phyloP scores from a whole-genome alignment of 2,113 vertebrate genomes.

The Numida meleagris region DNA sequence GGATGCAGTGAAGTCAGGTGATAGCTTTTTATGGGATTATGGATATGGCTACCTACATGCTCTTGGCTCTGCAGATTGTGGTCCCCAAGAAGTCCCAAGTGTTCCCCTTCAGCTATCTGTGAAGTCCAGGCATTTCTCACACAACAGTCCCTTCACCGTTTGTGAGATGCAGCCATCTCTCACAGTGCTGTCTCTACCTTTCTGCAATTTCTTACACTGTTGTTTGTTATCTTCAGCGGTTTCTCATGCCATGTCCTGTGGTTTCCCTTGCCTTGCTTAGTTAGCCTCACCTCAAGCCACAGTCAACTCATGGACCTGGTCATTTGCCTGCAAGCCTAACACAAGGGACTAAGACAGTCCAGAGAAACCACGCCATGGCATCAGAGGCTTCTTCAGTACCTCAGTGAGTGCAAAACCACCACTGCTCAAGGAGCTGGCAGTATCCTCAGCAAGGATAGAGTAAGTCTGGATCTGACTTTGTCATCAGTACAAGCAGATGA shows the following conservation, averaged over 20 bases:
- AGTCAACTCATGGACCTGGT: neutral
- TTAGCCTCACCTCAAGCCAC: neutral
- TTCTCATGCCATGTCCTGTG: neutral
- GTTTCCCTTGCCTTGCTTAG: neutral
- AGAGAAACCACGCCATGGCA: neutral
- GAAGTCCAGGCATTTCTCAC: neutral
- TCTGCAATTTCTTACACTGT: neutral
- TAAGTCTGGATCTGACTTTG: neutral
- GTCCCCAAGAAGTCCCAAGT: neutral
- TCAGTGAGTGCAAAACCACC: neutral
- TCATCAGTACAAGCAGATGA: neutral
- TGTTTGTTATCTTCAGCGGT: neutral
- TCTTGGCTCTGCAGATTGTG: neutral
- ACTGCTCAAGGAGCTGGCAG: neutral
- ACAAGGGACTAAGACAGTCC: neutral
- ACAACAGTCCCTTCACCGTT: neutral
- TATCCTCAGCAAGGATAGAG: neutral
- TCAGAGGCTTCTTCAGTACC: neutral
- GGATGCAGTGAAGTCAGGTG: neutral
- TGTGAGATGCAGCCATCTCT: neutral
- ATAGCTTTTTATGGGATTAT: neutral
- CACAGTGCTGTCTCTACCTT: neutral
- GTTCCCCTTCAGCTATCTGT: neutral
- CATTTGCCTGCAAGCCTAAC: neutral
- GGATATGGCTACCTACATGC: rapidly evolving